Percentiles rank a stretch among this genome's conserved stretches.
phyloP scores from a whole-genome alignment of 2,888 invertebrate genomes.

The Blastobasis lacticolella region DNA sequence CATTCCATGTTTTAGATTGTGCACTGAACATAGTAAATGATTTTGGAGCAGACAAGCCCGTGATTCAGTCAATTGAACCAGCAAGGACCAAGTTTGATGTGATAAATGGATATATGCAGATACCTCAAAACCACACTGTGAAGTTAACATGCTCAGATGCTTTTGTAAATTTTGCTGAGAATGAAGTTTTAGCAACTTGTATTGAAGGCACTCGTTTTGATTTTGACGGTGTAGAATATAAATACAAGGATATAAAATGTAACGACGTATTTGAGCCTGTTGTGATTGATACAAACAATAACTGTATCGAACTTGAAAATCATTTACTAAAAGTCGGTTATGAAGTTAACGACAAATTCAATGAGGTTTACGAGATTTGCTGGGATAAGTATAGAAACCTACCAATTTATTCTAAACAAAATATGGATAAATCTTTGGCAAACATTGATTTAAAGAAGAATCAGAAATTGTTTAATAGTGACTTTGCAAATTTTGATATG shows the following conservation, averaged over 20 bases:
- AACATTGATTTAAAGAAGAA: slow-evolving; percentile 9
- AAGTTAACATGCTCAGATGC: slow-evolving; percentile 28
- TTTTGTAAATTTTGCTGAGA: slow-evolving; percentile 17
- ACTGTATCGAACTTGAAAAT: slow-evolving; percentile 21
- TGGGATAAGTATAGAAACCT: slow-evolving; percentile 22
- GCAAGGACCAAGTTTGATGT: slow-evolving; percentile 19
- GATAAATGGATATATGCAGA: slow-evolving; percentile 18
- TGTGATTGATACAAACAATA: slow-evolving; percentile 12
- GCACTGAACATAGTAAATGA: slow-evolving; percentile 24
- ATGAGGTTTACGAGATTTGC: slow-evolving; percentile 35
- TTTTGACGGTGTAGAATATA: slow-evolving; percentile 16
- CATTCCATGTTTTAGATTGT: slow-evolving; percentile 32
- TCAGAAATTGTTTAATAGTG: slow-evolving; percentile 21
- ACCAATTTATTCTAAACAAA: slow-evolving; percentile 29
- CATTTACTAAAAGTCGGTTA: slow-evolving; percentile 30
- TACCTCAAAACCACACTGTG: slow-evolving; percentile 21
- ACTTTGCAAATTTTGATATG: slow-evolving; percentile 20
- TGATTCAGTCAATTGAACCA: slow-evolving; percentile 18
- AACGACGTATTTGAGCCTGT: slow-evolving; percentile 18
- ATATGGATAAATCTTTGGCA: slow-evolving; percentile 17
- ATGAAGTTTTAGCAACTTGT: slow-evolving; percentile 24
- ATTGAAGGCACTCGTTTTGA: slow-evolving; percentile 20
- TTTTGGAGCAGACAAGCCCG: slow-evolving; percentile 23
- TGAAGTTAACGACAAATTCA: slow-evolving; percentile 9
- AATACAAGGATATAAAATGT: slow-evolving; percentile 33